phyloP scores from a whole-genome alignment of 2,888 invertebrate genomes.

The Cantharis rufa region DNA sequence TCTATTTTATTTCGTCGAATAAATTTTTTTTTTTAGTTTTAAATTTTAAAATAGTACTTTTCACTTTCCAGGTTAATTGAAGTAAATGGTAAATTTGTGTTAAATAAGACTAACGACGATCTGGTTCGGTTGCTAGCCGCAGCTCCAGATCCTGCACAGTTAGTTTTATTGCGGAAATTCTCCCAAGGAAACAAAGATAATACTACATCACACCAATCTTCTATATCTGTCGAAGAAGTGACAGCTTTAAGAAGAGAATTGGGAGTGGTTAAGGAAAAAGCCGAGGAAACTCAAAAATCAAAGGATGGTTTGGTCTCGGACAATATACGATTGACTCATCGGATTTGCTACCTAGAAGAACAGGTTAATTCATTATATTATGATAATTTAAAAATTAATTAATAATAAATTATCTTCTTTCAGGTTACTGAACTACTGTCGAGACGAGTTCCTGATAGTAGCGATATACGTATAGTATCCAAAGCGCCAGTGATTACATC shows the following conservation, averaged over 20 bases:
- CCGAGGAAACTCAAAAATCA: conserved; percentile 66
- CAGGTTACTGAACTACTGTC: conserved; percentile 58
- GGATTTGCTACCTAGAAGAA: conserved; percentile 88
- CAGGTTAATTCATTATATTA: conserved; percentile 63
- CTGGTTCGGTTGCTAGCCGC: conserved; percentile 67
- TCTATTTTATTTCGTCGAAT: neutral
- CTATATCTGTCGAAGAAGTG: conserved; percentile 54
- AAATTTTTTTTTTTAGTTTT: neutral
- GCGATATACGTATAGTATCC: conserved; percentile 43
- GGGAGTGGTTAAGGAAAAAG: conserved; percentile 62
- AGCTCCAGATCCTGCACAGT: conserved; percentile 65
- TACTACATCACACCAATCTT: conserved; percentile 60
- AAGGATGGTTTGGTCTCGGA: conserved; percentile 73
- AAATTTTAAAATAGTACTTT: neutral
- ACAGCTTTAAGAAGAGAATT: conserved; percentile 63
- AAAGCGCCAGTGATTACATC: conserved; percentile 52
- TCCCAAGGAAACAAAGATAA: conserved; percentile 44
- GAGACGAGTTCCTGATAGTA: conserved; percentile 49
- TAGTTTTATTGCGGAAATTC: conserved; percentile 64
- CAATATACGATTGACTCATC: conserved; percentile 82
- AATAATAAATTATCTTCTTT: conserved; percentile 11
- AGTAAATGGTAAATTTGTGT: conserved; percentile 77
- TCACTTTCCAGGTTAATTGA: conserved; percentile 69
- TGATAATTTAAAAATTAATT: neutral
- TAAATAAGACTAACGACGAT: conserved; percentile 73